phyloP scores from a whole-genome alignment of 2,113 vertebrate genomes.

The Pungitius pungitius region DNA sequence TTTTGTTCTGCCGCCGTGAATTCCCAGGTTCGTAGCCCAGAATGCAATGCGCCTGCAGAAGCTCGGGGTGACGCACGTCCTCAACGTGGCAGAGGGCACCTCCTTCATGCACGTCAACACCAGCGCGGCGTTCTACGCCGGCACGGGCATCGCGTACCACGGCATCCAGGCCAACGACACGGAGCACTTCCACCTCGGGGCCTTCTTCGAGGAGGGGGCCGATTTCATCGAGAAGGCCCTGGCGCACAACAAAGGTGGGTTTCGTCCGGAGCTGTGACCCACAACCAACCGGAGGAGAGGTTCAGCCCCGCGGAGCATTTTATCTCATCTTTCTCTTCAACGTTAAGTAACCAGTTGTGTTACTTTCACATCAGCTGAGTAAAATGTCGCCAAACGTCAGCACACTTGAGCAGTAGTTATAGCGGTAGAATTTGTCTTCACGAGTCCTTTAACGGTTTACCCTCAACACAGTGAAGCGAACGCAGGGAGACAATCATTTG shows the following conservation, averaged over 20 bases:
- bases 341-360: no score
- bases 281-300: no score
- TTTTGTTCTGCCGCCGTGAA: slow-evolving; percentile 20
- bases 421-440: slow-evolving; percentile 18
- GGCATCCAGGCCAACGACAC: slow-evolving; percentile 96
- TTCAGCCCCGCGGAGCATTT: not conserved
- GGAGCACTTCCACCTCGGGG: slow-evolving; percentile 91
- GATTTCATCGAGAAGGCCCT: slow-evolving; percentile 96
- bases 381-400: no score
- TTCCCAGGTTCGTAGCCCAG: slow-evolving; percentile 91
- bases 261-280: not conserved
- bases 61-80: slow-evolving; percentile 93
- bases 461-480: slow-evolving; percentile 9
- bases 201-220: slow-evolving; percentile 94
- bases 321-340: not conserved
- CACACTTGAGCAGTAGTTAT: no score
- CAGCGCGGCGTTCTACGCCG: slow-evolving; percentile 91
- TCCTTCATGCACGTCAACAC: slow-evolving; percentile 99
- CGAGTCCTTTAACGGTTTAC: slow-evolving; percentile 16
- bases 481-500: slow-evolving; percentile 27
- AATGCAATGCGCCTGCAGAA: slow-evolving; percentile 90
- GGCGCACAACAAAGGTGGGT: slow-evolving; percentile 87
- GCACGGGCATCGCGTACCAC: slow-evolving; percentile 92
- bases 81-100: slow-evolving; percentile 95
- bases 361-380: no score